phyloP scores from a whole-genome alignment of 2,888 invertebrate genomes.

The Thelaira solivaga region DNA sequence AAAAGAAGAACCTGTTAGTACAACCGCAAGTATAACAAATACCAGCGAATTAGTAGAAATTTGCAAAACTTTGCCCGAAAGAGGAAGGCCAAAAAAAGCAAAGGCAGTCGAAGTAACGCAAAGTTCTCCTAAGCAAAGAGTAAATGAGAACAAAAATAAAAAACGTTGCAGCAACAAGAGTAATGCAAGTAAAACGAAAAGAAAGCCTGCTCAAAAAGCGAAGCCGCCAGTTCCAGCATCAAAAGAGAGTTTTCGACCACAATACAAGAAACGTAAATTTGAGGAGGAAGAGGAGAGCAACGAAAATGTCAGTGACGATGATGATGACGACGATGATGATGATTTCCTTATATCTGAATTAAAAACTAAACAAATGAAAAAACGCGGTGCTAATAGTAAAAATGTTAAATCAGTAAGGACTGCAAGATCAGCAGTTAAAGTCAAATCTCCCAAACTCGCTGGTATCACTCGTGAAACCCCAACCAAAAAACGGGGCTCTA shows the following conservation, averaged over 20 bases:
- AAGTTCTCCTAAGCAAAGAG: background rate
- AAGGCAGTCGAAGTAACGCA: constrained; percentile 10
- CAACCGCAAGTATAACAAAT: constrained; percentile 21
- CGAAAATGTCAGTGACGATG: constrained; percentile 21
- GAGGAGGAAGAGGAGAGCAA: constrained; percentile 23
- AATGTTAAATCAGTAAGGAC: background rate
- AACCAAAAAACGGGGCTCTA: constrained; percentile 43
- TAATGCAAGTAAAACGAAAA: constrained; percentile 14
- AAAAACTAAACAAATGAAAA: constrained; percentile 37
- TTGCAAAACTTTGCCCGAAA: constrained; percentile 8
- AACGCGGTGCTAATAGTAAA: constrained; percentile 20
- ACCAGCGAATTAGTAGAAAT: background rate
- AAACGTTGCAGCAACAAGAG: constrained; percentile 25
- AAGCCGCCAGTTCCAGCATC: background rate
- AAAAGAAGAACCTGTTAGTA: constrained; percentile 52
- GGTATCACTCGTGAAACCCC: background rate
- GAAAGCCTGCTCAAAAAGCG: constrained; percentile 16
- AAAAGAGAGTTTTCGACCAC: constrained; percentile 5
- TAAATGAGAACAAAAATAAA: constrained; percentile 20
- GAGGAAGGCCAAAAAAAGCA: constrained; percentile 21
- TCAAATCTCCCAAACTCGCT: constrained; percentile 23
- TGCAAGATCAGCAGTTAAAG: constrained; percentile 5
- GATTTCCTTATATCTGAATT: constrained; percentile 53
- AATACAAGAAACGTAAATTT: constrained; percentile 17
- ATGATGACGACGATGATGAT: constrained; percentile 47